Evolutionary conservation across 2,888 invertebrate species (phyloP).

Genomic region (Drosophila meridiana): DNA sequence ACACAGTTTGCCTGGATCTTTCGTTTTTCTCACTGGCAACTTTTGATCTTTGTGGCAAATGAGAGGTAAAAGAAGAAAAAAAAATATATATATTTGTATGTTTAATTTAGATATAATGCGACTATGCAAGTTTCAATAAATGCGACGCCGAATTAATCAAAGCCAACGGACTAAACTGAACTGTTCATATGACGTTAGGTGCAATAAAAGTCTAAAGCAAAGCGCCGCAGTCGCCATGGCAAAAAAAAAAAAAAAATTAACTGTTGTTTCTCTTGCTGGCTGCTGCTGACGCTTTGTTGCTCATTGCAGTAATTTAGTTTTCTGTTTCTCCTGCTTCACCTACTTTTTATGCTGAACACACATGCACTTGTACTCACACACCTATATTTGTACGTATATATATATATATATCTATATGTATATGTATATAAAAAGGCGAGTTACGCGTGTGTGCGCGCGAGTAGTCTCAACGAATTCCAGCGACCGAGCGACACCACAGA

Average conservation of each 20-base stretch:
- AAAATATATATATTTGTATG: neutral
- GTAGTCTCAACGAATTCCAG: slow-evolving; percentile 60
- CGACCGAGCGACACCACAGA: slow-evolving; percentile 47
- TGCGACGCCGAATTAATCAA: slow-evolving; percentile 51
- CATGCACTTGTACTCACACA: slow-evolving; percentile 21
- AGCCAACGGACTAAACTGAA: slow-evolving; percentile 52
- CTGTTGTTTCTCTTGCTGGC: slow-evolving; percentile 61
- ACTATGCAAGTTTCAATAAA: slow-evolving; percentile 39
- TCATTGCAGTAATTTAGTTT: slow-evolving; percentile 72
- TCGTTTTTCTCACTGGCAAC: slow-evolving; percentile 27
- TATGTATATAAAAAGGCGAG: slow-evolving; percentile 19
- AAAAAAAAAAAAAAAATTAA: slow-evolving; percentile 45
- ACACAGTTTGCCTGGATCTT: slow-evolving; percentile 60
- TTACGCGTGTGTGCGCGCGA: slow-evolving; percentile 18
- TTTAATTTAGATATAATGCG: slow-evolving; percentile 32
- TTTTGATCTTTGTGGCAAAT: slow-evolving; percentile 27
- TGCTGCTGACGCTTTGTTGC: slow-evolving; percentile 38
- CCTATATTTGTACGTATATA: slow-evolving; percentile 29
- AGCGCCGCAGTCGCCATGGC: slow-evolving; percentile 52
- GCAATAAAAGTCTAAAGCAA: slow-evolving; percentile 53
- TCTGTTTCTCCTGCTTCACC: slow-evolving; percentile 59
- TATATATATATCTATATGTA: slow-evolving; percentile 13
- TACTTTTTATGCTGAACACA: slow-evolving; percentile 68
- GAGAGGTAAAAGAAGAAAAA: slow-evolving; percentile 21
- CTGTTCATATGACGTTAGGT: slow-evolving; percentile 48